Evolutionary conservation across 2,113 vertebrate genomes (phyloP).

Genomic region (Nettapus auritus): DNA sequence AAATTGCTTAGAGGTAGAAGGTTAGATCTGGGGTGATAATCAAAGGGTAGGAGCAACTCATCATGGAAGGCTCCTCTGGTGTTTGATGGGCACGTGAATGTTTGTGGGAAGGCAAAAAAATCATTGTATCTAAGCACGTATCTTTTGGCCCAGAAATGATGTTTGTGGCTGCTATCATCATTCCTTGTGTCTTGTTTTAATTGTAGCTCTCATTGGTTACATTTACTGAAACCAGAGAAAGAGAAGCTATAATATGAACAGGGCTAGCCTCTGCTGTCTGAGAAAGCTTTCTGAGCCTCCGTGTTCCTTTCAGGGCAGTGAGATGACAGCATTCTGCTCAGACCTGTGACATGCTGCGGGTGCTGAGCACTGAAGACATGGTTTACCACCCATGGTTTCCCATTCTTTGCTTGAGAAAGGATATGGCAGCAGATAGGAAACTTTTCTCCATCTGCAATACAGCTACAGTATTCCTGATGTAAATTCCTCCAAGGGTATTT

Average conservation of each 20-base stretch:
- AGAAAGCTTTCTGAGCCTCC: not conserved
- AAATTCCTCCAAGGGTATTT: conserved; percentile 18
- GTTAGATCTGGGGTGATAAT: not conserved
- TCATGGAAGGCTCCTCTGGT: not conserved
- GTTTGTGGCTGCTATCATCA: not conserved
- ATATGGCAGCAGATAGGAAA: conserved; percentile 15
- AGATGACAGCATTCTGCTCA: not conserved
- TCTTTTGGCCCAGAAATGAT: not conserved
- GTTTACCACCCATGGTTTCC: conserved; percentile 27
- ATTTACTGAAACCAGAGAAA: not conserved
- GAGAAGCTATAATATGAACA: fast-evolving
- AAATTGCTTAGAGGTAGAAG: not conserved
- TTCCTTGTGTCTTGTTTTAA: not conserved
- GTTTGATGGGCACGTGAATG: not conserved
- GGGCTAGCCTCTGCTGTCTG: not conserved
- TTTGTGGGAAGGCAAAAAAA: not conserved
- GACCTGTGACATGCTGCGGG: not conserved
- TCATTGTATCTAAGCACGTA: fast-evolving
- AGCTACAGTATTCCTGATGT: not conserved
- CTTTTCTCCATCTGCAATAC: not conserved
- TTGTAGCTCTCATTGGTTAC: not conserved
- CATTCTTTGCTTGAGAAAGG: conserved; percentile 4
- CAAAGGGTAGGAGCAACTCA: not conserved
- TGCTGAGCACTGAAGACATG: not conserved
- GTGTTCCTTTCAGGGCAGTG: not conserved